phyloP scores from a whole-genome alignment of 2,797 vertebrate species.

The Enteromius fasciolatus region DNA sequence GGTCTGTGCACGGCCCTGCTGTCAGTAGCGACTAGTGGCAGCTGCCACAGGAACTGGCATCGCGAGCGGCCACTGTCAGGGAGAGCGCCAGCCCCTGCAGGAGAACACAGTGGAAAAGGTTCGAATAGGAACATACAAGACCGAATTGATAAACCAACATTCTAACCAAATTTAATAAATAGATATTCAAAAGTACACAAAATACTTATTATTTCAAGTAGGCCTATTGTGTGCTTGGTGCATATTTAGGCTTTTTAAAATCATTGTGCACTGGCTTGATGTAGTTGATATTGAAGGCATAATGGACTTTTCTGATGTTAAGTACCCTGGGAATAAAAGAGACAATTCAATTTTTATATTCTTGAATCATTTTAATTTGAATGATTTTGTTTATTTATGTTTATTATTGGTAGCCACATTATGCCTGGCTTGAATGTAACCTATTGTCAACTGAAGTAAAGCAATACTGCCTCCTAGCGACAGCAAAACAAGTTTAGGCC shows the following conservation, averaged over 20 bases:
- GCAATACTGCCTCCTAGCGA: conserved; percentile 24
- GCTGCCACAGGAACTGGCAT: too few species aligned
- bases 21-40: too few species aligned
- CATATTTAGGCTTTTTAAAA: neutral
- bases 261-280: neutral
- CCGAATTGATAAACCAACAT: neutral
- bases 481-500: neutral
- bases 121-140: neutral
- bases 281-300: neutral
- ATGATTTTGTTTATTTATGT: neutral
- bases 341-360: neutral
- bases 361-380: neutral
- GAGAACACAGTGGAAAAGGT: neutral
- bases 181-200: neutral
- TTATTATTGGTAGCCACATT: too few species aligned
- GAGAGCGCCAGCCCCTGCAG: too few species aligned
- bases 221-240: neutral
- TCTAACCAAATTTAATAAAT: neutral
- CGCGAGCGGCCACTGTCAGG: too few species aligned
- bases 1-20: too few species aligned
- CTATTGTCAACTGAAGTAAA: neutral
- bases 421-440: neutral
- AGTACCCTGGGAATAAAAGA: neutral
- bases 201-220: too few species aligned
- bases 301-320: neutral